Percentiles rank a stretch among this genome's conserved stretches.
Conservation (phyloP, 2,797 vertebrate species). For the Acestrorhynchus altus region DNA sequence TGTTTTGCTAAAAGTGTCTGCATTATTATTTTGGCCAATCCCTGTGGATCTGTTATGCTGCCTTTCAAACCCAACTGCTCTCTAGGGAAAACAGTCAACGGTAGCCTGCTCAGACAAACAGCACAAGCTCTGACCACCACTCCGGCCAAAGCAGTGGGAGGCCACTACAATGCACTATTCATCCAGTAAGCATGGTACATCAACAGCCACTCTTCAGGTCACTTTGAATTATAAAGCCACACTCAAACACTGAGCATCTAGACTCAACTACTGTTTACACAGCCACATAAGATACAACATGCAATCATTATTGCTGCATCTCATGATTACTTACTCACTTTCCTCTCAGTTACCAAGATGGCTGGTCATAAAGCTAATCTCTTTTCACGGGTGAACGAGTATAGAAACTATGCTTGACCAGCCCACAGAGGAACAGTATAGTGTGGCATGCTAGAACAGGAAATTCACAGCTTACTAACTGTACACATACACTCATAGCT, state of each 20-base stretch:
- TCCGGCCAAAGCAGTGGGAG: constrained; percentile 41
- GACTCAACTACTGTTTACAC: constrained; percentile 39
- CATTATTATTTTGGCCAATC: constrained; percentile 6
- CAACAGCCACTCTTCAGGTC: constrained; percentile 23
- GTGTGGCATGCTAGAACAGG: neutral
- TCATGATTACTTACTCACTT: constrained; percentile 34
- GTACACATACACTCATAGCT: no score
- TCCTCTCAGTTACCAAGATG: constrained; percentile 43
- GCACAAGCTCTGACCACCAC: constrained; percentile 26
- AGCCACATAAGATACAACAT: constrained; percentile 29
- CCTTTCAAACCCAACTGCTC: constrained; percentile 21
- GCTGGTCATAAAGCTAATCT: constrained; percentile 47
- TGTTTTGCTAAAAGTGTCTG: neutral
- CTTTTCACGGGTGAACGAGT: constrained; percentile 50
- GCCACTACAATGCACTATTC: constrained; percentile 47
- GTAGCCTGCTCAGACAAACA: constrained; percentile 14
- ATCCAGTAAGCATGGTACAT: constrained; percentile 32
- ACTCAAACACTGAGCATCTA: constrained; percentile 20
- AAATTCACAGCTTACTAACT: no score
- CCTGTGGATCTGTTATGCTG: constrained; percentile 2
- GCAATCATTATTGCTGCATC: constrained; percentile 40
- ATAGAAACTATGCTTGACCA: constrained; percentile 12
- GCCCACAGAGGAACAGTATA: neutral
- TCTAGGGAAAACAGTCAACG: constrained; percentile 16
- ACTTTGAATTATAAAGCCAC: constrained; percentile 19